These are phyloP conservation scores for Lysiphlebus fabarum DNA, from an alignment of 1,140 invertebrate species.

Conservation along the genomic window DNA sequence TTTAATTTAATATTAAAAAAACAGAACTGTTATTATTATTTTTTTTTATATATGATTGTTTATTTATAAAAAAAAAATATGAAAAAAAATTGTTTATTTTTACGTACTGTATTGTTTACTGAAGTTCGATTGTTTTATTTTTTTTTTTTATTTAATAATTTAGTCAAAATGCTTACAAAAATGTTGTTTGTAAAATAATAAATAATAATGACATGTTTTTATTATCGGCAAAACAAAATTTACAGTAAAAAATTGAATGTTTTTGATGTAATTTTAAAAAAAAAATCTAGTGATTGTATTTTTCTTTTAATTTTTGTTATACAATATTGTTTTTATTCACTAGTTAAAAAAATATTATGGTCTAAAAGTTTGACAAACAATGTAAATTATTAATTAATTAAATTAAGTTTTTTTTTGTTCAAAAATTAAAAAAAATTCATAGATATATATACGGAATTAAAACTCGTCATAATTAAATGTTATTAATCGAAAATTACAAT, in stretches of 20 bases:
- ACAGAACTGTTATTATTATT: no score
- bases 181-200: not conserved
- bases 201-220: not conserved
- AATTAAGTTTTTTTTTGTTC: conserved; percentile 3
- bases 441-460: conserved; percentile 30
- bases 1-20: no score
- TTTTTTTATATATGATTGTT: no score
- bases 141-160: no score
- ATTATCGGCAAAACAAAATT: no score
- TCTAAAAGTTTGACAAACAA: not conserved
- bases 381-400: conserved; percentile 9
- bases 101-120: no score
- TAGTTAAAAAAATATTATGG: not conserved
- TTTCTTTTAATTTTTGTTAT: conserved; percentile 10
- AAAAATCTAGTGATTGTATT: conserved; percentile 19
- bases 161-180: not conserved
- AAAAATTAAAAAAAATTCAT: conserved; percentile 16
- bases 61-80: no score
- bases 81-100: no score
- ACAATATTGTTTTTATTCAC: not conserved
- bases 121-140: no score
- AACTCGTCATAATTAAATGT: conserved; percentile 29
- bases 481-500: no score
- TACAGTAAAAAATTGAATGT: not conserved
- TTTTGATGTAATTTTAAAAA: not conserved